Evolutionary conservation across 2,113 vertebrate genomes (phyloP).

Genomic region (Gobio gobio): DNA sequence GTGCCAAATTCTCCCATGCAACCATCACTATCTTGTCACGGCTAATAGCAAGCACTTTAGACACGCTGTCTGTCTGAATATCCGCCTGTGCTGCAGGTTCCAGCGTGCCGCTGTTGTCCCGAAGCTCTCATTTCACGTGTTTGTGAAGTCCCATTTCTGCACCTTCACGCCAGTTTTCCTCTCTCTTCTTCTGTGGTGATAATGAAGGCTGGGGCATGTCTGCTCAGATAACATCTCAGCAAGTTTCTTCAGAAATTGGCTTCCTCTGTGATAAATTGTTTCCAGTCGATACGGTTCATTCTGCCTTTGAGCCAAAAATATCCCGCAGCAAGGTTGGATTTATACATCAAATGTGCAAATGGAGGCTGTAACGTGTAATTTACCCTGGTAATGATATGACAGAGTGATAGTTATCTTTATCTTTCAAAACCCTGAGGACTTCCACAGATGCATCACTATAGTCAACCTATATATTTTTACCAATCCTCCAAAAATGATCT

Average conservation of each 20-base stretch:
- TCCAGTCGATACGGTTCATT: not conserved
- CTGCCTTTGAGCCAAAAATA: not conserved
- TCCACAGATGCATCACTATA: too few species aligned
- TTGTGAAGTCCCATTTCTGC: slow-evolving; percentile 38
- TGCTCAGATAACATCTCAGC: slow-evolving; percentile 37
- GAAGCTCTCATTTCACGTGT: slow-evolving; percentile 29
- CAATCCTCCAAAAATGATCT: not conserved
- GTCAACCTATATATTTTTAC: not conserved
- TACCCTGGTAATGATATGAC: not conserved
- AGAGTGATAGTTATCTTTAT: not conserved
- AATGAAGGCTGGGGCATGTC: slow-evolving; percentile 24
- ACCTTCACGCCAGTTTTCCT: not conserved
- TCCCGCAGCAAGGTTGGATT: not conserved
- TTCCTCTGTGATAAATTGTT: slow-evolving; percentile 36
- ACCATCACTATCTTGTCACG: not conserved
- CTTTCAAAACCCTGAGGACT: not conserved
- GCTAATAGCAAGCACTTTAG: not conserved
- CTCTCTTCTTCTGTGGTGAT: slow-evolving; percentile 24
- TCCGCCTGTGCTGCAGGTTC: not conserved
- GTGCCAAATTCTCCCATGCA: not conserved
- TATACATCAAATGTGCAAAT: not conserved
- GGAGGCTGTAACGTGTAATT: not conserved
- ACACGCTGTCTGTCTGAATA: not conserved
- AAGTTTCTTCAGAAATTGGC: not conserved
- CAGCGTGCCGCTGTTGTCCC: not conserved